Evolutionary conservation across 2,888 invertebrate genomes (phyloP).

Genomic region (Atrina japonica): DNA sequence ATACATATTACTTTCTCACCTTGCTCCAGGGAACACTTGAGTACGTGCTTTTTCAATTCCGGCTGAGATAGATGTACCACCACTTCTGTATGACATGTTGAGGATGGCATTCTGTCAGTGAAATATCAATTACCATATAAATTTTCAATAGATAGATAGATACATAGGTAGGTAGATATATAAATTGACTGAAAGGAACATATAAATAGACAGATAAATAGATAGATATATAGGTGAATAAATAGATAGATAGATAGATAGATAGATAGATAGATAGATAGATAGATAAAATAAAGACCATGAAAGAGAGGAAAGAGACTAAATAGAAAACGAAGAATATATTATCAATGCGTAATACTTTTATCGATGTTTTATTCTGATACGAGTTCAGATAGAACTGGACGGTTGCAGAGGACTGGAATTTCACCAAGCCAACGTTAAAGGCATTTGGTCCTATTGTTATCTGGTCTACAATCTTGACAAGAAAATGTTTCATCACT

Average conservation of each 20-base stretch:
- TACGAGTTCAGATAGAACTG: slow-evolving; percentile 1
- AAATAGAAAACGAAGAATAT: too few relatives aligned
- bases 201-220: too few relatives aligned
- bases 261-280: too few relatives aligned
- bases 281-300: too few relatives aligned
- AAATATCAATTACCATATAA: background rate
- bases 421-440: slow-evolving; percentile 12
- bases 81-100: background rate
- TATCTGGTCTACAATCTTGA: background rate
- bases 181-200: too few relatives aligned
- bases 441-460: slow-evolving; percentile 1
- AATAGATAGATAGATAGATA: too few relatives aligned
- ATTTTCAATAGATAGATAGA: too few relatives aligned
- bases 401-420: background rate
- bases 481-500: background rate
- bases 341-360: too few relatives aligned
- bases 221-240: too few relatives aligned
- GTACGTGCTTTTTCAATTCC: background rate
- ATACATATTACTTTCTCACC: background rate
- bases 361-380: background rate
- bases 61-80: background rate
- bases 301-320: too few relatives aligned
- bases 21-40: background rate
- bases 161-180: too few relatives aligned
- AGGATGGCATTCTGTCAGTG: background rate